These are phyloP conservation scores for Lonchura striata DNA, from an alignment of 2,113 vertebrate species.

Conservation along the genomic window DNA sequence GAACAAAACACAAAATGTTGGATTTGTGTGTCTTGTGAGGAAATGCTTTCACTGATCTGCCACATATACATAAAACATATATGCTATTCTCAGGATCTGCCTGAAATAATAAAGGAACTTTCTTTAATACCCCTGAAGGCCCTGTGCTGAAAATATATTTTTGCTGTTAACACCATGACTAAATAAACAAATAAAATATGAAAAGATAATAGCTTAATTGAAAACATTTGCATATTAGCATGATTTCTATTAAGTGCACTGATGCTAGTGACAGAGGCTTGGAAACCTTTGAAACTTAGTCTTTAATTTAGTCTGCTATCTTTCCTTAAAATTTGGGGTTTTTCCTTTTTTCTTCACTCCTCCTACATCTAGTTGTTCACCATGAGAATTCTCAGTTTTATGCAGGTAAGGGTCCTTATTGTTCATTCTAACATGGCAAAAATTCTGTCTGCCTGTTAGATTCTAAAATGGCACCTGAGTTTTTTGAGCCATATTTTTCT, in stretches of 20 bases:
- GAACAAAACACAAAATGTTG: not conserved
- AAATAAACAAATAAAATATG: constrained; percentile 39
- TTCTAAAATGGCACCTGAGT: not conserved
- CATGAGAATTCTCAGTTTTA: constrained; percentile 12
- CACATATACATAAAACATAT: not conserved
- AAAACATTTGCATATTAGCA: constrained; percentile 24
- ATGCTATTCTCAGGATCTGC: not conserved
- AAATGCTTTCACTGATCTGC: not conserved
- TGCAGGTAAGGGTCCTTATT: not conserved
- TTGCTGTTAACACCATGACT: constrained; percentile 9
- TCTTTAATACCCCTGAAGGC: not conserved
- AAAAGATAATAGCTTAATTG: constrained; percentile 33
- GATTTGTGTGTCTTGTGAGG: not conserved
- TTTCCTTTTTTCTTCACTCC: not conserved
- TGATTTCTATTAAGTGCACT: constrained; percentile 14
- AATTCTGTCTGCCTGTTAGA: not conserved
- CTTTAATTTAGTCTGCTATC: not conserved
- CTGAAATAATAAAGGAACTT: constrained; percentile 19
- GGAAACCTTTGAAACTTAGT: constrained; percentile 31
- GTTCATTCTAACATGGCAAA: not conserved
- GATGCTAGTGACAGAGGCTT: constrained; percentile 2
- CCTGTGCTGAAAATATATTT: not conserved
- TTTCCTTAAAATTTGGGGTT: not conserved
- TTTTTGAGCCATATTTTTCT: not conserved
- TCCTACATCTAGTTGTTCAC: not conserved